phyloP scores from a whole-genome alignment of 2,888 invertebrate species.

The Xiphydria camelus region DNA sequence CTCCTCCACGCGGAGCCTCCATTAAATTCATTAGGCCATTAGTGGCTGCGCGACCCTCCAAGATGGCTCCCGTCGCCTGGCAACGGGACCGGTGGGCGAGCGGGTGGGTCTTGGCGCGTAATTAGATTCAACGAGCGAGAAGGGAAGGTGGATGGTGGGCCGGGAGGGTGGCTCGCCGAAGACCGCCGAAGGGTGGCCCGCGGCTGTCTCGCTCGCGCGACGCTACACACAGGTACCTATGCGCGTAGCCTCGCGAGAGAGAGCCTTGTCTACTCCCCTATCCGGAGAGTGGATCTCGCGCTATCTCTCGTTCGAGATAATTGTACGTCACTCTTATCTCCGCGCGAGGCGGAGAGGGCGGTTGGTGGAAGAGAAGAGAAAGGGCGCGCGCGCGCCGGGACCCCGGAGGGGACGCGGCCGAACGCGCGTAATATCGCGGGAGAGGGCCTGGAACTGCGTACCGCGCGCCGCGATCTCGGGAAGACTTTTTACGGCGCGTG shows the following conservation, averaged over 20 bases:
- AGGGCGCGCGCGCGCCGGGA: too few relatives aligned
- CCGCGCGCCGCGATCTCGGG: too few relatives aligned
- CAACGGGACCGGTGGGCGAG: constrained; percentile 38
- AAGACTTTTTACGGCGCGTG: too few relatives aligned
- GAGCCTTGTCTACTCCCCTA: neutral
- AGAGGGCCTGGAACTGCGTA: too few relatives aligned
- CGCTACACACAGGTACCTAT: neutral
- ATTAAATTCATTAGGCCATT: constrained; percentile 60
- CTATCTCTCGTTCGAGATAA: constrained; percentile 13
- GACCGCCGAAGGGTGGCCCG: neutral
- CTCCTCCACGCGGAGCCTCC: constrained; percentile 46
- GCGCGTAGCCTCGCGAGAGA: neutral
- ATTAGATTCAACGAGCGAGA: constrained; percentile 57
- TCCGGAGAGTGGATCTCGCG: constrained; percentile 13
- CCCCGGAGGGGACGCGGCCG: too few relatives aligned
- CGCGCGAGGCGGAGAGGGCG: too few relatives aligned
- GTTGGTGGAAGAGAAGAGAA: constrained; percentile 7
- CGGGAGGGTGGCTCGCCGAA: constrained; percentile 1
- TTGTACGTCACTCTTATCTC: constrained; percentile 11
- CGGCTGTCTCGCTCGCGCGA: neutral
- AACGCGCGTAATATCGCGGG: too few relatives aligned
- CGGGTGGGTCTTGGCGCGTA: constrained; percentile 50
- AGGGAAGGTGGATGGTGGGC: constrained; percentile 32
- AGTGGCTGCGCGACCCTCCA: constrained; percentile 59
- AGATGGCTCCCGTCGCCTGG: constrained; percentile 58